Evolutionary conservation across 2,888 invertebrate genomes (phyloP), one percentile per base, ranked within the genome.

Genomic region (Ramazzottius varieornatus): DNA sequence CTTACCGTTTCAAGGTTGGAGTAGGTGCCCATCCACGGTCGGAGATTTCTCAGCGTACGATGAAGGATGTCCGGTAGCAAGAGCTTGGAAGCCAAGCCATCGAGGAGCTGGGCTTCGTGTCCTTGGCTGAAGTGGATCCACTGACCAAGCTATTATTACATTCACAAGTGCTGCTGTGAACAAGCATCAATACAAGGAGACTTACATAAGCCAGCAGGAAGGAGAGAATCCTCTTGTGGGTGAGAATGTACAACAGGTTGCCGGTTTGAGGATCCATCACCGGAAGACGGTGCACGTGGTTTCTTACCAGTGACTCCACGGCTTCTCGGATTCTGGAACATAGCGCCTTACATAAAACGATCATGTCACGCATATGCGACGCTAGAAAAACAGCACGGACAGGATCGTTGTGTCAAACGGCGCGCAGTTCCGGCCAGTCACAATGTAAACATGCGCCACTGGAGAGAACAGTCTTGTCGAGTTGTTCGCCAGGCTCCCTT

Each of bases 171-270:
- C n/a, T n/a, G n/a, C n/a, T n/a, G n/a, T n/a, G n/a, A n/a, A n/a
- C n/a, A n/a, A n/a, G n/a, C n/a, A n/a, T n/a, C n/a, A n/a, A n/a
- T n/a, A n/a, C n/a, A n/a, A n/a, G n/a, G n/a, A n/a, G n/a, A n/a
- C n/a, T n/a, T 70, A 80, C 79, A 72, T 78, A 79, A 46, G 79
- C 72, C 68, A 77, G 77, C 32, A 80, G 71, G 70, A 78, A 80
- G 68, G 77, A 73, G 65, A 80, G 76, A 66, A 80, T 75, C 29
- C 80, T 73, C 70, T 80, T 80, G 71, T 79, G 79, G 16, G 80
- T 80, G 46, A 80, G 73, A 67, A 80, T 79, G 71, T 78, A 79
- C 67, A 78, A 74, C 67, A 79, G 78, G 69, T 80, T 79, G 66
- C 79, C 79, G 0, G 78, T 76, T 29, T 68, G 66, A 32, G 70